Percentiles rank a stretch among this genome's conserved stretches.
These are phyloP conservation scores for Mormyrops boulengeri DNA, from an alignment of 2,797 vertebrate genomes.

Conservation along the genomic window DNA sequence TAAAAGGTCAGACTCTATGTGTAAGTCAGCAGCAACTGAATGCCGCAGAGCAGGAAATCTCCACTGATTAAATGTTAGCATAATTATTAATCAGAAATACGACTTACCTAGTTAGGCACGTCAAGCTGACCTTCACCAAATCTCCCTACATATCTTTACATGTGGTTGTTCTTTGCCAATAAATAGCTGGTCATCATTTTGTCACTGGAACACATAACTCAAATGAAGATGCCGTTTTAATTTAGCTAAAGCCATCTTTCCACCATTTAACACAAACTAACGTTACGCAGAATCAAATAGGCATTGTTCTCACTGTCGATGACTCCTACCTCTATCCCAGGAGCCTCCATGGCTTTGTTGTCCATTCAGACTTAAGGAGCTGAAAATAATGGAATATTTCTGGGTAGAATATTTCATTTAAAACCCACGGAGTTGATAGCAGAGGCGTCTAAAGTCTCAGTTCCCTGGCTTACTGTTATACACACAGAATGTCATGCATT, in stretches of 20 bases:
- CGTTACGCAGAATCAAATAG: neutral
- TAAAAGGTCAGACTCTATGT: neutral
- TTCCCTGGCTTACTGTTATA: neutral
- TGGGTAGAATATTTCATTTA: neutral
- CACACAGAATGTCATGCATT: neutral
- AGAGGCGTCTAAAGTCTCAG: neutral
- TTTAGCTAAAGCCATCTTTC: neutral
- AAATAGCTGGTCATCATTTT: neutral
- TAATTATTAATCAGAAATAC: neutral
- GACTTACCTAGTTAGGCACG: neutral
- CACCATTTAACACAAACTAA: neutral
- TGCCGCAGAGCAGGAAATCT: neutral
- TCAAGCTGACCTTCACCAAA: neutral
- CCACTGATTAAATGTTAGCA: neutral
- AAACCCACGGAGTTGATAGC: neutral
- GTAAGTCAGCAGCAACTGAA: neutral
- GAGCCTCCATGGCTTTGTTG: neutral
- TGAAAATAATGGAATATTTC: neutral
- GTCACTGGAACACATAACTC: neutral
- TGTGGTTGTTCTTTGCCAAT: neutral
- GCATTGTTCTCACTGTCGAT: neutral
- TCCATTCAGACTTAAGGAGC: neutral
- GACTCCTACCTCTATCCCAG: neutral
- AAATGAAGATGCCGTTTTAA: neutral
- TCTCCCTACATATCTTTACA: neutral